Conservation (phyloP, 2,888 invertebrate genomes). For the Teinopalpus imperialis region DNA sequence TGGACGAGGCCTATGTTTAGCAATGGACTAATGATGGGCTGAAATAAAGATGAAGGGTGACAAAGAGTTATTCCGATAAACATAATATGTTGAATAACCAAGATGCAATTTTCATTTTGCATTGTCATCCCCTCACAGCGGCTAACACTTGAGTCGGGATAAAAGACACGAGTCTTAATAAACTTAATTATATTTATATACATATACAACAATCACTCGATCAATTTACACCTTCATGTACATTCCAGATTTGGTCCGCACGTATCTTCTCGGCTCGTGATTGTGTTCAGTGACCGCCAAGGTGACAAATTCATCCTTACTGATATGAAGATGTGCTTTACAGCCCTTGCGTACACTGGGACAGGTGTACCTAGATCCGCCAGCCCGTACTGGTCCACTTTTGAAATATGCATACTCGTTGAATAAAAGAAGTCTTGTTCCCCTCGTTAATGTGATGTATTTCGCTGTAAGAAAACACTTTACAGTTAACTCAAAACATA, state of each 20-base stretch:
- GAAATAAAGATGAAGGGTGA: too few species aligned
- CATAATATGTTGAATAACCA: too few species aligned
- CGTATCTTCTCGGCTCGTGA: constrained; percentile 33
- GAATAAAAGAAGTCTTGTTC: constrained; percentile 35
- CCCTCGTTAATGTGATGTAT: constrained; percentile 30
- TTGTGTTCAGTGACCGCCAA: constrained; percentile 30
- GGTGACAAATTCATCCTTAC: constrained; percentile 31
- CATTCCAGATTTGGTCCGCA: constrained; percentile 9
- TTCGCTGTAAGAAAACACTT: constrained; percentile 4
- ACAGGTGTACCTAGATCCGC: constrained; percentile 38
- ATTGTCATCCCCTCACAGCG: too few species aligned
- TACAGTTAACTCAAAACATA: background rate
- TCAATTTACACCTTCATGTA: constrained; percentile 19
- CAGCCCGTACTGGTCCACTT: constrained; percentile 24
- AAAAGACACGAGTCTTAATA: too few species aligned
- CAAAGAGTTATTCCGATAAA: too few species aligned
- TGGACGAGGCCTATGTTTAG: too few species aligned
- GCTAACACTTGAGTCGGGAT: too few species aligned
- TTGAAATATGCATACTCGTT: constrained; percentile 38
- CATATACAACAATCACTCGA: too few species aligned
- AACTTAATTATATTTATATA: too few species aligned
- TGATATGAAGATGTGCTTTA: constrained; percentile 37
- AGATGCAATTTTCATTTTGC: too few species aligned
- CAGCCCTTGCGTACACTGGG: constrained; percentile 37
- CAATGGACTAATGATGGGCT: too few species aligned